Conservation (phyloP, 2,113 vertebrate species). For the Pelodiscus sinensis region DNA sequence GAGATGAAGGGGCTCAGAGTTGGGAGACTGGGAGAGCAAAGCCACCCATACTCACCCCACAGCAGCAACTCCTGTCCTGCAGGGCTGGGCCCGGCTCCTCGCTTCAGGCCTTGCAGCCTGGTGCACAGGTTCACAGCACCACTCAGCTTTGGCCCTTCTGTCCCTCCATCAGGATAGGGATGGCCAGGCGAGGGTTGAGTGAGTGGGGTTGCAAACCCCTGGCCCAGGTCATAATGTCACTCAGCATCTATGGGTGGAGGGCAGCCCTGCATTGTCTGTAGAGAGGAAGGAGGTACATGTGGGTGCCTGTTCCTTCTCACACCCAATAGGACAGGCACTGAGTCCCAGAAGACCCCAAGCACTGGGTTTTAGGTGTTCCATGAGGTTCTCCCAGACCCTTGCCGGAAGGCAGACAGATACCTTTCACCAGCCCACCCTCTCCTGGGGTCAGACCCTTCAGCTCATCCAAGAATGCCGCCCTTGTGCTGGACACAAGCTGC, state of each 20-base stretch:
- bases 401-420: not conserved
- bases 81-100: not conserved
- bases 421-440: not conserved
- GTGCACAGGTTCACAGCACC: not conserved
- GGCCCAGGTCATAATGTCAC: not conserved
- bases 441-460: not conserved
- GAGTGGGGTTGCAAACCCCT: not conserved
- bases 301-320: not conserved
- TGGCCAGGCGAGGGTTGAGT: not conserved
- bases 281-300: not conserved
- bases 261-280: not conserved
- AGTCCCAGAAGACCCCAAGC: not conserved
- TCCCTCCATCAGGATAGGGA: not conserved
- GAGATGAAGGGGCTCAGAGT: not conserved
- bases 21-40: not conserved
- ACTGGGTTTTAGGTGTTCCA: not conserved
- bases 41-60: too few species aligned
- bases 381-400: not conserved
- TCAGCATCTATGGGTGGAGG: not conserved
- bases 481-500: not conserved
- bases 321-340: too few species aligned
- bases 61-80: not conserved
- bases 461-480: not conserved
- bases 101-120: not conserved
- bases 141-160: not conserved